Evolutionary conservation across 1,140 invertebrate genomes (phyloP), one percentile per base, ranked within the genome.

Genomic region (Odontomachus brunneus): DNA sequence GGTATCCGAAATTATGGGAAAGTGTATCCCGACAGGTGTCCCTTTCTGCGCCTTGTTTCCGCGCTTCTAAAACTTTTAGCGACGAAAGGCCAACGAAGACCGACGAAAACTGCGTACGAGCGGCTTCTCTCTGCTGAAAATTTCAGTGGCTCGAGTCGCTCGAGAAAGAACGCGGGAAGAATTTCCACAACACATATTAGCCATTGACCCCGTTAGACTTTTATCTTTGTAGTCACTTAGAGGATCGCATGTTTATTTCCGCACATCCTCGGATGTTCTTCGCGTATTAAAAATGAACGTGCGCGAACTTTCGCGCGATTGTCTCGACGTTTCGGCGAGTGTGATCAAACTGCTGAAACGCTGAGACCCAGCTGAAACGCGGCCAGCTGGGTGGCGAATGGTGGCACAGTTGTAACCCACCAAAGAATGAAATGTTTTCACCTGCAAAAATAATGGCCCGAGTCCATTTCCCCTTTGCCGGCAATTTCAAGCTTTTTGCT

Each of bases 381-480:
- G 53, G 15, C 24, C 38, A 15, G 29, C 29, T 5, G 2, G 33
- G 22, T 63, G 22, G 5, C 3, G n/a, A 17, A 80, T 48, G 53
- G 69, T 53, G 69, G 3, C 38, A 11, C 33, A 29, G 22, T 57
- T n/a, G 33, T 22, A 59, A 33, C 29, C 2, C 29, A 33, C 9
- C 22, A 0, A 15, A 48, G 71, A 80, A 57, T 29, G 17, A n/a
- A 2, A 71, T n/a, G 19, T 17, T 51, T 51, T 15, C 19, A 48
- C 44, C 22, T 69, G 33, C 38, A 75, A 69, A 44, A 22, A 78
- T 78, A 80, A 80, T 71, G 33, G 51, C n/a, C 1, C 29, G 57
- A 80, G 51, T 80, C 59, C 29, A 55, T 24, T 80, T 59, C 57
- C 57, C 5, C 49, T 78, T 67, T 55, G 53, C 67, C 38, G 49